These are phyloP conservation scores for Cantharis rufa DNA, from an alignment of 2,888 invertebrate genomes.

Conservation along the genomic window DNA sequence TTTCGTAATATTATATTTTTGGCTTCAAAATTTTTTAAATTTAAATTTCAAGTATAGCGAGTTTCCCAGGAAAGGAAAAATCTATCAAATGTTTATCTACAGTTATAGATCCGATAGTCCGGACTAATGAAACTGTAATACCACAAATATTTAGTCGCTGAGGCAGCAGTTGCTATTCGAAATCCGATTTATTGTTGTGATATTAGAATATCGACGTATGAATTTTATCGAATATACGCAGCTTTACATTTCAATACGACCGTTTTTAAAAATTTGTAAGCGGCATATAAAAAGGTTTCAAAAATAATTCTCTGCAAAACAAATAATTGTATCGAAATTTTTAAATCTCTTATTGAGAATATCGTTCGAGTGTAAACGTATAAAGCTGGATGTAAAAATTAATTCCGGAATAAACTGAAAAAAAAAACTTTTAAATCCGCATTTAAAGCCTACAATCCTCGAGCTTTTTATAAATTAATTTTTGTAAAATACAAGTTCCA, in stretches of 20 bases:
- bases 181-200: background rate
- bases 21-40: no score
- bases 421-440: background rate
- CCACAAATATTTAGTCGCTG: no score
- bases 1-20: no score
- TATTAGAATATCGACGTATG: background rate
- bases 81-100: no score
- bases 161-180: background rate
- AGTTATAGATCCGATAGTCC: no score
- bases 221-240: background rate
- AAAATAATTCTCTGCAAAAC: background rate
- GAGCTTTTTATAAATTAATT: background rate
- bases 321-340: background rate
- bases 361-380: background rate
- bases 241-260: background rate
- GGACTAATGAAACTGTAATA: no score
- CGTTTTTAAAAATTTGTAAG: background rate
- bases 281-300: background rate
- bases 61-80: no score
- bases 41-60: no score
- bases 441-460: background rate
- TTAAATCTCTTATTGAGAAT: background rate
- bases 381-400: background rate
- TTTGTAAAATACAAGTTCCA: background rate
- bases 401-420: background rate